Evolutionary conservation across 2,113 vertebrate genomes (phyloP).

Genomic region (Eudyptes chrysolophus): DNA sequence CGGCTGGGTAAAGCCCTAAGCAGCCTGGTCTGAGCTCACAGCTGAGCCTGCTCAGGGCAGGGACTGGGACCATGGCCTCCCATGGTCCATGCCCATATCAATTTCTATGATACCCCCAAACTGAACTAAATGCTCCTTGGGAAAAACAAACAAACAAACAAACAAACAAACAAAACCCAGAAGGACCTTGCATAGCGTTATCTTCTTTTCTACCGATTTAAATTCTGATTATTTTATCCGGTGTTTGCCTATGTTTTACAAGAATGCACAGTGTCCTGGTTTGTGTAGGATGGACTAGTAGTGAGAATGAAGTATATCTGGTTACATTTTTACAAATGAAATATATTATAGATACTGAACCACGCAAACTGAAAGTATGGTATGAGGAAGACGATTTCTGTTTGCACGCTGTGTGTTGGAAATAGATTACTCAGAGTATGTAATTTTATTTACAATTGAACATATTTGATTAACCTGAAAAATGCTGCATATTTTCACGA

Average conservation of each 20-base stretch:
- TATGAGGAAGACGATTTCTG: neutral
- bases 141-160: neutral
- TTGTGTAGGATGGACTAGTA: neutral
- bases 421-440: neutral
- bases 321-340: neutral
- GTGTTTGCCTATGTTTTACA: neutral
- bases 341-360: neutral
- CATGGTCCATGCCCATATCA: too few relatives aligned
- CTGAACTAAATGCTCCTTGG: neutral
- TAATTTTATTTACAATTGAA: neutral
- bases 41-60: neutral
- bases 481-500: neutral
- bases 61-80: neutral
- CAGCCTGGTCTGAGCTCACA: fast-evolving
- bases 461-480: neutral
- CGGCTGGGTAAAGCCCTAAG: fast-evolving
- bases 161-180: neutral
- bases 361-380: neutral
- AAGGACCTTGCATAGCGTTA: neutral
- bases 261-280: neutral
- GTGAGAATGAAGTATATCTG: neutral
- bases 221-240: neutral
- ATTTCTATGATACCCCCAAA: neutral
- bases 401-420: neutral
- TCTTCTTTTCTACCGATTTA: neutral